Conservation (phyloP, 2,113 vertebrate genomes). For the Ia io region DNA sequence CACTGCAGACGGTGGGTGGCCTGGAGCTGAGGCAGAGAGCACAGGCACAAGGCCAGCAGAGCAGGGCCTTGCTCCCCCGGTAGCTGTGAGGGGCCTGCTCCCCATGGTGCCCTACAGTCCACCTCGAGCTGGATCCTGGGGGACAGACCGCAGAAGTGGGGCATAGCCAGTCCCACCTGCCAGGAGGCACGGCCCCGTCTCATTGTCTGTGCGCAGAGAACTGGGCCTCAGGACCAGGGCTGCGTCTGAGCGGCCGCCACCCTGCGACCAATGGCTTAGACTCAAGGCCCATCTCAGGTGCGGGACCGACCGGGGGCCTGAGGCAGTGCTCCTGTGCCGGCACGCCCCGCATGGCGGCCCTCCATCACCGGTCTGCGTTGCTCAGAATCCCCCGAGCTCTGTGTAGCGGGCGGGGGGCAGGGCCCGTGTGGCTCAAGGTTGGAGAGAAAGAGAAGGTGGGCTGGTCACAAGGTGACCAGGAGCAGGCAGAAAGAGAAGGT, state of each 20-base stretch:
- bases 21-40: background rate
- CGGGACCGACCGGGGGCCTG: background rate
- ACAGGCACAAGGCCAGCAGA: background rate
- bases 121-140: background rate
- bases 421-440: background rate
- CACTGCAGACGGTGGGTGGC: background rate
- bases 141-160: background rate
- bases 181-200: background rate
- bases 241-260: background rate
- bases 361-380: background rate
- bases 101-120: accelerated
- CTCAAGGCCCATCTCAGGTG: background rate
- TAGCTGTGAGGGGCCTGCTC: background rate
- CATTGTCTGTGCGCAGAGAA: background rate
- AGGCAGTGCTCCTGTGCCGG: background rate
- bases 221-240: background rate
- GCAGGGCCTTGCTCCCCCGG: background rate
- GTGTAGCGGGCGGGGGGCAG: no score
- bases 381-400: background rate
- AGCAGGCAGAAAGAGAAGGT: background rate
- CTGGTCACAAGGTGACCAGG: no score
- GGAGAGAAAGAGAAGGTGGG: background rate
- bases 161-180: accelerated
- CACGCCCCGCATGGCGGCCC: accelerated
- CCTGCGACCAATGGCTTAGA: background rate